These are phyloP conservation scores for Cygnus atratus DNA, from an alignment of 2,113 vertebrate genomes.

Conservation along the genomic window DNA sequence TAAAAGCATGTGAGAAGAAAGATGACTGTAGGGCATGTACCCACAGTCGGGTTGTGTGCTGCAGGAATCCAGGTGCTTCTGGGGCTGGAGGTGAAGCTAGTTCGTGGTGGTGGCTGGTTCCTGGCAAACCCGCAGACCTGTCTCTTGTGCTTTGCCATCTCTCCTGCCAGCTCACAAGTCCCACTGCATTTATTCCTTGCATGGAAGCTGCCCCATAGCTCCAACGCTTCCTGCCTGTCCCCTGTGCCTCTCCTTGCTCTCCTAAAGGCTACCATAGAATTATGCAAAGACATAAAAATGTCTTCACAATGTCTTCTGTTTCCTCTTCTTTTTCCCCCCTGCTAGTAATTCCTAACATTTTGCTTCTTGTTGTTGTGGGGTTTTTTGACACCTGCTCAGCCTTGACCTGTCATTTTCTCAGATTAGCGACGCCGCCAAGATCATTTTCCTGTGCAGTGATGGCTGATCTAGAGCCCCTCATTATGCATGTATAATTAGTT, in stretches of 20 bases:
- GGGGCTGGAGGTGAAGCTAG: background rate
- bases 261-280: background rate
- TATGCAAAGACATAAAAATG: background rate
- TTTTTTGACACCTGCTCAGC: constrained; percentile 59
- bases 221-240: background rate
- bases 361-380: background rate
- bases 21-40: accelerated
- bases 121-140: background rate
- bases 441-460: constrained; percentile 40
- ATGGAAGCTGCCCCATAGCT: background rate
- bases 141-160: background rate
- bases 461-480: constrained; percentile 59
- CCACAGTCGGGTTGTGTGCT: background rate
- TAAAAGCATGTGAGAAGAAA: background rate
- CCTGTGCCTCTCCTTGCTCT: background rate
- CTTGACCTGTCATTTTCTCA: constrained; percentile 63
- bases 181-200: background rate
- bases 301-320: constrained; percentile 12
- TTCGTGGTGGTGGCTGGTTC: accelerated
- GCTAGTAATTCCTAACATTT: constrained; percentile 32
- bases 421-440: background rate
- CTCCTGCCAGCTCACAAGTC: background rate
- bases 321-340: background rate
- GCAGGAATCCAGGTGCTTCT: background rate
- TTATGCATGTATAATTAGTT: constrained; percentile 67